Evolutionary conservation across 1,140 invertebrate species (phyloP).

Genomic region (Temnothorax longispinosus): DNA sequence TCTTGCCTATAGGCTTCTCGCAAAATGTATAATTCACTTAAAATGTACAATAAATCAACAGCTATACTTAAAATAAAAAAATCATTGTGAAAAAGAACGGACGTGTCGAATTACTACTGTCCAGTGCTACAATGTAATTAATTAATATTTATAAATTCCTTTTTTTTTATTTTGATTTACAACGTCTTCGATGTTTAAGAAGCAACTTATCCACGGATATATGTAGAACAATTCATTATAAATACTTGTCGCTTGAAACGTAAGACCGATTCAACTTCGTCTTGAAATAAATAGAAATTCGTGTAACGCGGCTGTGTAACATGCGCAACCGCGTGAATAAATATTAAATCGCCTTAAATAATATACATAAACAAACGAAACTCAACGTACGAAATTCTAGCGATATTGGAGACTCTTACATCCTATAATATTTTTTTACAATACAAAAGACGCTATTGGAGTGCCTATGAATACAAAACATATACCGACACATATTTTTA

Average conservation of each 20-base stretch:
- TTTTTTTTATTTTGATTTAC: conserved; percentile 2
- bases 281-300: conserved; percentile 33
- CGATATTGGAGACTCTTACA: conserved; percentile 47
- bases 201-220: conserved; percentile 11
- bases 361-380: conserved; percentile 54
- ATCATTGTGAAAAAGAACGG: conserved; percentile 35
- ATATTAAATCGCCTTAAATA: conserved; percentile 43
- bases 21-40: conserved; percentile 16
- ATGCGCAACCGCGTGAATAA: neutral
- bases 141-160: neutral
- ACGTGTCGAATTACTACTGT: conserved; percentile 51
- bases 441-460: conserved; percentile 57
- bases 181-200: conserved; percentile 26
- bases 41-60: conserved; percentile 43
- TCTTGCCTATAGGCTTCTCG: neutral
- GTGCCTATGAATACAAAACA: conserved; percentile 67
- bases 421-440: conserved; percentile 47
- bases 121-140: conserved; percentile 36
- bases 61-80: conserved; percentile 4
- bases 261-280: neutral
- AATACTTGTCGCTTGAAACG: neutral
- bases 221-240: conserved; percentile 20
- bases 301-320: neutral
- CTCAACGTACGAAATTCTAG: conserved; percentile 40
- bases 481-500: conserved; percentile 63